Conservation (phyloP, 1,140 invertebrate species). For the Drosophila rufa region DNA sequence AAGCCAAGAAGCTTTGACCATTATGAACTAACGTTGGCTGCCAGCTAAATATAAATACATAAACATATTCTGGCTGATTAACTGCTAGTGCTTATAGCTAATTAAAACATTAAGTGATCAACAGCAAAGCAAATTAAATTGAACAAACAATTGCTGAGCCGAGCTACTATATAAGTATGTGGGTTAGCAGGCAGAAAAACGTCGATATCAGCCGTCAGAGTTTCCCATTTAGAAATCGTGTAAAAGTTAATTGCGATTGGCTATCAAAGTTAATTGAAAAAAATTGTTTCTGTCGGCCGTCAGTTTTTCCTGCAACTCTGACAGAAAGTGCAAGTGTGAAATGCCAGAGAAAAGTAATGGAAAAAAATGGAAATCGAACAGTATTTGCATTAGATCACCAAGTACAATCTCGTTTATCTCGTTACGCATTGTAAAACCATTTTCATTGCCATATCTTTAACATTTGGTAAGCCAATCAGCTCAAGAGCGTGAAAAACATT, state of each 20-base stretch:
- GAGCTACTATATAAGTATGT: conserved; percentile 50
- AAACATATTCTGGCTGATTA: conserved; percentile 22
- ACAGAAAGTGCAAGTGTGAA: conserved; percentile 66
- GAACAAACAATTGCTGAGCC: conserved; percentile 30
- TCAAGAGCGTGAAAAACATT: conserved; percentile 75
- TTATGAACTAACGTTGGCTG: neutral
- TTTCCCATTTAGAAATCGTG: conserved; percentile 74
- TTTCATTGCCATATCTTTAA: conserved; percentile 67
- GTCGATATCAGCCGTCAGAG: conserved; percentile 9
- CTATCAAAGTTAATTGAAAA: conserved; percentile 68
- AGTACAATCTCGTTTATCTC: conserved; percentile 17
- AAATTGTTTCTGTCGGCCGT: conserved; percentile 46
- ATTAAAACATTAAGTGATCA: conserved; percentile 44
- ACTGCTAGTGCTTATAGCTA: conserved; percentile 11
- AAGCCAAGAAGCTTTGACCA: conserved; percentile 17
- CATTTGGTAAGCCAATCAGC: conserved; percentile 73
- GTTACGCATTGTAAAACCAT: conserved; percentile 36
- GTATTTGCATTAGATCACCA: conserved; percentile 22
- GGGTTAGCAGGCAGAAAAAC: conserved; percentile 53
- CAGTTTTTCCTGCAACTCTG: conserved; percentile 27
- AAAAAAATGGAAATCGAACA: conserved; percentile 27
- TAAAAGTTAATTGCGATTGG: conserved; percentile 73
- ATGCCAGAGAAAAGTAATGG: conserved; percentile 5
- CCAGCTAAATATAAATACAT: neutral
- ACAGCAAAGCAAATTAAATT: conserved; percentile 33